phyloP scores from a whole-genome alignment of 2,113 vertebrate species.

The Halichoeres trimaculatus region DNA sequence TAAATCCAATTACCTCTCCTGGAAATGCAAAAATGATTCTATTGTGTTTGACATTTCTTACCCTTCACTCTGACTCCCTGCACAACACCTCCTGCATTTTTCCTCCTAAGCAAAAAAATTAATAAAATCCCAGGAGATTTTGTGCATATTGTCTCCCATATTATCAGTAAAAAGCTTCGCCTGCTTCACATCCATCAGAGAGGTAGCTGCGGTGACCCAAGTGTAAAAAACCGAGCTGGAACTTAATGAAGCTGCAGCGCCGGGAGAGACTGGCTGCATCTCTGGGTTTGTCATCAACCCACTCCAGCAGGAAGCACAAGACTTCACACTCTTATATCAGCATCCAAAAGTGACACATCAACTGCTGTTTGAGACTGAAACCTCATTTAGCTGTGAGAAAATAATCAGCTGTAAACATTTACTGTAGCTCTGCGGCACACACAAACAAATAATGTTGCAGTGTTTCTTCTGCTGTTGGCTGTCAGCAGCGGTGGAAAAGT shows the following conservation, averaged over 20 bases:
- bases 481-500: background rate
- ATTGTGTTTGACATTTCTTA: constrained; percentile 46
- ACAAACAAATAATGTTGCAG: constrained; percentile 3
- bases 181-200: constrained; percentile 39
- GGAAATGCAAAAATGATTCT: constrained; percentile 48
- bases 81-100: background rate
- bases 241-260: constrained; percentile 64
- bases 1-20: constrained; percentile 57
- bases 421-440: background rate
- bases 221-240: constrained; percentile 36
- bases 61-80: constrained; percentile 7
- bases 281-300: constrained; percentile 42
- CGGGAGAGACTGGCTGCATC: constrained; percentile 49
- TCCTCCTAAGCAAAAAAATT: background rate
- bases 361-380: constrained; percentile 32
- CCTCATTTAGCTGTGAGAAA: constrained; percentile 27
- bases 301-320: constrained; percentile 30
- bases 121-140: constrained; percentile 36
- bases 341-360: constrained; percentile 30
- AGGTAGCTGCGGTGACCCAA: constrained; percentile 39
- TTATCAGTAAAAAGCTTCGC: constrained; percentile 41
- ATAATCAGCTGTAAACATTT: constrained; percentile 37
- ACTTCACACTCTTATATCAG: constrained; percentile 35
- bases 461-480: background rate
- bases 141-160: constrained; percentile 31